Evolutionary conservation across 1,140 invertebrate species (phyloP), one percentile per base, ranked within the genome.

Genomic region (Saccostrea echinata): DNA sequence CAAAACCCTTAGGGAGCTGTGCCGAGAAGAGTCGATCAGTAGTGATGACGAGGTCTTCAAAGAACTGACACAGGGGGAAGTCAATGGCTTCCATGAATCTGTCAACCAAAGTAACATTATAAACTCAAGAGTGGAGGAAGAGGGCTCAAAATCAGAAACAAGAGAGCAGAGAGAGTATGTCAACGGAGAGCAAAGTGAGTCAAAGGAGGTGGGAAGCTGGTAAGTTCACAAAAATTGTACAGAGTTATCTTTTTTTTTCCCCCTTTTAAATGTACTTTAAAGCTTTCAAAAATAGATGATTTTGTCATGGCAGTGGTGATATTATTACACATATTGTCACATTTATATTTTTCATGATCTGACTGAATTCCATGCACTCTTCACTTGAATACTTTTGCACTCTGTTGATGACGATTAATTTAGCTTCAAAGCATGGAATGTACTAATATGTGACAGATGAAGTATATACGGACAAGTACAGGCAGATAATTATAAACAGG

Each of bases 31-130:
- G 27, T 76, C 68, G 3, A 76, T 76, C 11, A 76, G 68, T 12
- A 76, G 68, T 76, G 68, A 76, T 3, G 68, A 76, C 27, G 68
- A 76, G 13, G 68, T 76, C 3, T 76, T 76, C 68, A 76, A 76
- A 30, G 68, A 76, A 76, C 8, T 76, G 12, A 30, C 27, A 27
- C n/a, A 68, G 11, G n/a, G 8, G 3, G 68, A 76, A 27, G 27
- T 33, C 0, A 16, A 30, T 27, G 68, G 68, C 12, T 76, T 30
- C 30, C 30, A 11, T 6, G 30, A 76, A 16, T 33, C 68, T 33
- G 27, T 16, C 27, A 24, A 27, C 12, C 30, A 27, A 11, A 76
- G 30, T 13, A 27, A 30, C 68, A 76, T 76, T 33, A 76, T 76
- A 13, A 76, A 30, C 27, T 76, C 68, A 12, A 27, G 68, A 12